Evolutionary conservation across 2,797 vertebrate species (phyloP).

Genomic region (Siniperca undulata): DNA sequence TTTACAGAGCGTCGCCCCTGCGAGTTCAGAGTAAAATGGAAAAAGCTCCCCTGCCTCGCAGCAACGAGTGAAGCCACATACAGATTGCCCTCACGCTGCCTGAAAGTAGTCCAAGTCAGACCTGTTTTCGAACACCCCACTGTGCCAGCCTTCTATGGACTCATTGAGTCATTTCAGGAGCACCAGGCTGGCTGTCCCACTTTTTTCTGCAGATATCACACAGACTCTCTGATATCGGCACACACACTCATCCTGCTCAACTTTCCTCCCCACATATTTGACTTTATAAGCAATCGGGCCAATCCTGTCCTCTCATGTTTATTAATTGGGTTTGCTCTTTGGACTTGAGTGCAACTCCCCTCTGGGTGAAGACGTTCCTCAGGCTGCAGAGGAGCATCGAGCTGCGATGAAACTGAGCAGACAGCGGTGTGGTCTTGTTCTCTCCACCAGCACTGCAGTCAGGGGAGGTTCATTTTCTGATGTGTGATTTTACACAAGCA

Average conservation of each 20-base stretch:
- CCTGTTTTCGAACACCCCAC: conserved; percentile 76
- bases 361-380: conserved; percentile 56
- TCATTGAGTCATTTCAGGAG: conserved; percentile 75
- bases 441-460: conserved; percentile 44
- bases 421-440: conserved; percentile 50
- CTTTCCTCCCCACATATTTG: conserved; percentile 57
- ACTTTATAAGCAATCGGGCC: conserved; percentile 67
- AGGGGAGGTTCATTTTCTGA: conserved; percentile 54
- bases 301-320: conserved; percentile 77
- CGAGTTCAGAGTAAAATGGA: conserved; percentile 59
- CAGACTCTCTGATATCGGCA: conserved; percentile 70
- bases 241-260: conserved; percentile 39
- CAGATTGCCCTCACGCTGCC: conserved; percentile 63
- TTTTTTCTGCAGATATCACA: conserved; percentile 75
- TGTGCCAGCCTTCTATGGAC: conserved; percentile 69
- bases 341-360: conserved; percentile 67
- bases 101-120: conserved; percentile 74
- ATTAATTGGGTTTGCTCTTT: conserved; percentile 76
- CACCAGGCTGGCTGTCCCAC: conserved; percentile 74
- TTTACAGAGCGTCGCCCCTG: conserved; percentile 54
- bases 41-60: conserved; percentile 56
- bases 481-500: conserved; percentile 57
- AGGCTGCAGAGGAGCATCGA: conserved; percentile 52
- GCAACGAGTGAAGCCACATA: conserved; percentile 56
- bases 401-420: conserved; percentile 67